Conservation (phyloP, 2,888 invertebrate species). For the Amblyjoppa fuscipennis region DNA sequence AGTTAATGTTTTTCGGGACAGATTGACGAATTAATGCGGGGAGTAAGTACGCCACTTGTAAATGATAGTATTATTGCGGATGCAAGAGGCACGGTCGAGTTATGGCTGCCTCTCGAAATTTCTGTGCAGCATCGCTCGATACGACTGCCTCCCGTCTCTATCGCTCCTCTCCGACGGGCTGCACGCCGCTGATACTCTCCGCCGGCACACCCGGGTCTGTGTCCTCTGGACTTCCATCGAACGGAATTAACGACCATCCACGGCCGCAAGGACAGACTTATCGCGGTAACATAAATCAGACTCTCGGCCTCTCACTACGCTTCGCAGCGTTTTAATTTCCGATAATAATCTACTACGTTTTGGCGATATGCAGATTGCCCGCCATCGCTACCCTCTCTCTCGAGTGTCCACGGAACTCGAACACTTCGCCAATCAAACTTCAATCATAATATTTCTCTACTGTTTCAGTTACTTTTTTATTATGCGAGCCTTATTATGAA, state of each 20-base stretch:
- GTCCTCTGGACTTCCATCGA: conserved; percentile 58
- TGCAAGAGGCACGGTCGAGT: conserved; percentile 5
- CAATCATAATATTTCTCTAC: neutral
- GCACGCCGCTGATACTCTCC: conserved; percentile 22
- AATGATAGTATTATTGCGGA: conserved; percentile 3
- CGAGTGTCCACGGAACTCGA: neutral
- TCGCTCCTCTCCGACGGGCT: neutral
- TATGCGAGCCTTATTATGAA: neutral
- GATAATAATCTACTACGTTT: conserved; percentile 68
- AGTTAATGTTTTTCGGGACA: neutral
- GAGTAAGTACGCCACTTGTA: neutral
- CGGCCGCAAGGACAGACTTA: conserved; percentile 69
- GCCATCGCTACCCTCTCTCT: neutral
- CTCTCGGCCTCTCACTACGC: conserved; percentile 38
- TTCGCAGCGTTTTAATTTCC: conserved; percentile 70
- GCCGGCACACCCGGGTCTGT: neutral
- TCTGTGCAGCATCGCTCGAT: neutral
- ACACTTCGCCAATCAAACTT: conserved; percentile 6
- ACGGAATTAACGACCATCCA: conserved; percentile 66
- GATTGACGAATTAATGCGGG: neutral
- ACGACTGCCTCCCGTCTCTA: neutral
- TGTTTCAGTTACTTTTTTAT: neutral
- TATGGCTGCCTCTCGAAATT: conserved; percentile 9
- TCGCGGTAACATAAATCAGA: conserved; percentile 68
- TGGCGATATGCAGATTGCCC: conserved; percentile 25